Evolutionary conservation across 2,797 vertebrate genomes (phyloP), one percentile per base, ranked within the genome.

Genomic region (Toxotes lorentzi): DNA sequence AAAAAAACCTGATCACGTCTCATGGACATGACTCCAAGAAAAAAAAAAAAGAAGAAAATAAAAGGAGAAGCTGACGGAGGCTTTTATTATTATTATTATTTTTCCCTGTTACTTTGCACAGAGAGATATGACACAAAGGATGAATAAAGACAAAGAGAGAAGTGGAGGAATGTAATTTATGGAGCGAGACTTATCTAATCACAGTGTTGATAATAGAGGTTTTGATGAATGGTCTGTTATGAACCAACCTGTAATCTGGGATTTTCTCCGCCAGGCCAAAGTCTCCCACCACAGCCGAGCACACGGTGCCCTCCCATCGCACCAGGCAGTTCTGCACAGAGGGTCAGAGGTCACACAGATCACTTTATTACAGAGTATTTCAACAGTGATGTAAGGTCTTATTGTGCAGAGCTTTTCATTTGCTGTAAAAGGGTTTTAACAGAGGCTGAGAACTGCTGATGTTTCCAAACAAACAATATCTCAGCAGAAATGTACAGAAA

Each of bases 221-320:
- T 66, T 30, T 70, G 77, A 82, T 38, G 63, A 64, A 54, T 43
- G 8, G 43, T 47, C 21, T 30, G 58, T 51, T 41, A 38, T 23
- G 14, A 35, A 89, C 91, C 48, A 69, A 98, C 97, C 97, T 98
- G 94, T 96, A 97, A 77, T 96, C 96, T 58, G 98, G 98, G 78
- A 99, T 99, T 93, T 98, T 99, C 92, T 99, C 98, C 0, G 98
- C 98, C 92, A 99, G 95, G 70, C 98, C 98, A 0, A 99, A 98
- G 94, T 99, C 98, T 50, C 96, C 97, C 81, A 99, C 98, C 13
- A 99, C 97, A 0, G 96, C 96, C 0, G 96, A 96, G 92, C 97
- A 97, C 62, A 94, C 87, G 0, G 69, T 78, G 43, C 94, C 92
- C 74, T 98, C 97, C 82, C 96, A 95, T 64, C 96, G 95, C 79